phyloP scores from a whole-genome alignment of 2,888 invertebrate species.

The Caenorhabditis doughertyi region DNA sequence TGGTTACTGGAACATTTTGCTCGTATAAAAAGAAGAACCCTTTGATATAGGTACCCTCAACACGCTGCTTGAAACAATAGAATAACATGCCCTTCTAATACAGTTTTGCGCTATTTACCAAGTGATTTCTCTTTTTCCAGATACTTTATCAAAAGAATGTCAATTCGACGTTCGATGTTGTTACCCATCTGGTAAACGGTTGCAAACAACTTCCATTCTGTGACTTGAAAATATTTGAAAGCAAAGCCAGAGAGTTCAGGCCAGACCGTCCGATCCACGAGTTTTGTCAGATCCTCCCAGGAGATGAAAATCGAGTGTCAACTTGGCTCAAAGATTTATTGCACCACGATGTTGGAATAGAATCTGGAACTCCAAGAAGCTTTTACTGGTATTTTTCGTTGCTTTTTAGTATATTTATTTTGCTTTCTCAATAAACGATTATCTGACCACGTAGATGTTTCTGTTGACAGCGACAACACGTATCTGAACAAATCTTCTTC shows the following conservation, averaged over 20 bases:
- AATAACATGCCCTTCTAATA: no score
- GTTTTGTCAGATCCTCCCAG: slow-evolving; percentile 28
- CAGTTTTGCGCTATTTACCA: no score
- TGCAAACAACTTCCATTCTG: slow-evolving; percentile 32
- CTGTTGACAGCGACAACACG: no score
- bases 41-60: no score
- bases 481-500: no score
- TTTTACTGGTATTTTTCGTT: slow-evolving; percentile 1
- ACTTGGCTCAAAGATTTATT: not conserved
- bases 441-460: no score
- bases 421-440: no score
- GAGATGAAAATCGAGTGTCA: not conserved
- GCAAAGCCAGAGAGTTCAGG: slow-evolving; percentile 34
- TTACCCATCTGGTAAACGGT: slow-evolving; percentile 28
- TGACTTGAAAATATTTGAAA: slow-evolving; percentile 30
- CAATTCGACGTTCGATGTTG: slow-evolving; percentile 16
- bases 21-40: no score
- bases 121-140: no score
- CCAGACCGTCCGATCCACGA: slow-evolving; percentile 44
- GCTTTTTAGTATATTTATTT: no score
- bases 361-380: not conserved
- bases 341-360: not conserved
- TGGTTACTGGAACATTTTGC: no score
- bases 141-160: slow-evolving; percentile 28
- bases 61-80: no score